Evolutionary conservation across 2,888 invertebrate genomes (phyloP).

Genomic region (Portevinia maculata): DNA sequence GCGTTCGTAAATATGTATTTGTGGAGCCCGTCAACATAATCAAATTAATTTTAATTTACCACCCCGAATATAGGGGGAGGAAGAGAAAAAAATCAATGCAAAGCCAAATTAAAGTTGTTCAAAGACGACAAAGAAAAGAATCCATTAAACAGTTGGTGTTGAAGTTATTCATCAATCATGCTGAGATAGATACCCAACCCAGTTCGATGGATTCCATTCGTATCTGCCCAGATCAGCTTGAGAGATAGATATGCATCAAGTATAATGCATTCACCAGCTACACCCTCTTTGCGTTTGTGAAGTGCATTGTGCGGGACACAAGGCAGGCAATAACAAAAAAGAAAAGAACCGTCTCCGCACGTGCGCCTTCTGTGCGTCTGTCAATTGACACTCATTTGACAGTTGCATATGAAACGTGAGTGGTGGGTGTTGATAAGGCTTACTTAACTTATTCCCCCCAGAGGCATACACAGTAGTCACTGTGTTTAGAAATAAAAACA

Average conservation of each 20-base stretch:
- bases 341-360: constrained; percentile 30
- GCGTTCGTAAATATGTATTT: constrained; percentile 29
- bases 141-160: constrained; percentile 44
- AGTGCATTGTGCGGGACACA: constrained; percentile 7
- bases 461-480: constrained; percentile 6
- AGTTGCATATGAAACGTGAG: constrained; percentile 64
- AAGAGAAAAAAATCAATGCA: constrained; percentile 8
- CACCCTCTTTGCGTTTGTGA: constrained; percentile 8
- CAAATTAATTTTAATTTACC: constrained; percentile 65
- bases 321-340: neutral
- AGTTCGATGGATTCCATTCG: neutral
- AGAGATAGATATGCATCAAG: constrained; percentile 16
- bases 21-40: constrained; percentile 54
- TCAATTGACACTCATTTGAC: constrained; percentile 72
- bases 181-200: constrained; percentile 17
- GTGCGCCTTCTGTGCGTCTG: constrained; percentile 52
- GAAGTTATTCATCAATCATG: constrained; percentile 66
- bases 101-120: constrained; percentile 25
- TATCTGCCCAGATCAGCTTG: constrained; percentile 5
- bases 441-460: constrained; percentile 26
- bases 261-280: constrained; percentile 29
- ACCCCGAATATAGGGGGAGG: neutral
- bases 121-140: neutral
- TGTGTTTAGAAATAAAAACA: constrained; percentile 26
- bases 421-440: constrained; percentile 58